Evolutionary conservation across 2,797 vertebrate species (phyloP).

Genomic region (Rhinoraja longicauda): DNA sequence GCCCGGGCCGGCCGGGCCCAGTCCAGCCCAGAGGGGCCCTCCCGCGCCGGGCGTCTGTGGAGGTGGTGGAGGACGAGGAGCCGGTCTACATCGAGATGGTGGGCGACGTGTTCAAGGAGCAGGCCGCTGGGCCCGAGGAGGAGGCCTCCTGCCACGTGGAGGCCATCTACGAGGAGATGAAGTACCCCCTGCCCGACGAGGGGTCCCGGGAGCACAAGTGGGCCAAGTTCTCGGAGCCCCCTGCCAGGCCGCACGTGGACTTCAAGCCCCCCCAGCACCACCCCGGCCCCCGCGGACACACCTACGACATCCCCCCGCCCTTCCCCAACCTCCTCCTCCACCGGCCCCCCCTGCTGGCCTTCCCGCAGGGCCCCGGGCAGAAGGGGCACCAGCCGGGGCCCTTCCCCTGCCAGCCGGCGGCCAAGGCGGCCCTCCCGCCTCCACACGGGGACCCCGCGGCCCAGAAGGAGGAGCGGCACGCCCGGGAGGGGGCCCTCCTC

Average conservation of each 20-base stretch:
- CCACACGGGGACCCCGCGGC: slow-evolving; percentile 58
- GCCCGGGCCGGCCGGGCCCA: slow-evolving; percentile 56
- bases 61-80: slow-evolving; percentile 59
- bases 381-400: slow-evolving; percentile 50
- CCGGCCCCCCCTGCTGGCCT: slow-evolving; percentile 78
- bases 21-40: slow-evolving; percentile 41
- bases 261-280: slow-evolving; percentile 48
- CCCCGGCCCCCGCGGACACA: slow-evolving; percentile 43
- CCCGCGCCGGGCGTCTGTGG: slow-evolving; percentile 46
- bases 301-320: slow-evolving; percentile 80
- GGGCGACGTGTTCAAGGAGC: slow-evolving; percentile 73
- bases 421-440: slow-evolving; percentile 61
- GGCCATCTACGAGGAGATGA: slow-evolving; percentile 92
- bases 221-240: slow-evolving; percentile 46
- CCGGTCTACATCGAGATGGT: slow-evolving; percentile 93
- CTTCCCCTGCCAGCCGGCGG: slow-evolving; percentile 49
- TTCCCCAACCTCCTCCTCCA: slow-evolving; percentile 88
- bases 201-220: slow-evolving; percentile 51
- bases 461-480: slow-evolving; percentile 41
- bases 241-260: slow-evolving; percentile 57
- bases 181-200: slow-evolving; percentile 69
- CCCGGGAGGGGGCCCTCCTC: slow-evolving; percentile 40
- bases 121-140: slow-evolving; percentile 61
- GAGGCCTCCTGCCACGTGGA: slow-evolving; percentile 80
- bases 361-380: slow-evolving; percentile 74